Evolutionary conservation across 2,888 invertebrate genomes (phyloP), one percentile per base, ranked within the genome.

Genomic region (Athalia circularis): DNA sequence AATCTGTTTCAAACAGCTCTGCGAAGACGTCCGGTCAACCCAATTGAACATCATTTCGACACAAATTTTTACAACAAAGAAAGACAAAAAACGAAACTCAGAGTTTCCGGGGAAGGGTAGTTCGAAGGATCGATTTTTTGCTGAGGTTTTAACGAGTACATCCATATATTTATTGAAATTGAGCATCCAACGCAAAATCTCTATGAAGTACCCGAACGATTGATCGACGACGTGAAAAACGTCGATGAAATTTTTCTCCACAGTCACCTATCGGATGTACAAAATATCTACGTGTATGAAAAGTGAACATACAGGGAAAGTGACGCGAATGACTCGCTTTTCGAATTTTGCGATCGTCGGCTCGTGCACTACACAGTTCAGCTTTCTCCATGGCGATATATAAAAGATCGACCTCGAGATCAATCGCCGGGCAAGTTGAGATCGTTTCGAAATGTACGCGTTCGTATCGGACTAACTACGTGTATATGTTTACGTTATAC

Each of bases 351-450:
- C 61, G 61, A 64, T 8, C 45, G 5, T 3, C 5, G 13, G 47
- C 6, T 48, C 13, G 15, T 29, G 29, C 29, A 29, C 29, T 29
- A 29, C 29, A 29, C 29, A 29, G 29, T 2, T 1, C 29, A 29
- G 29, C 65, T 65, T 65, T 65, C 48, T 13, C 50, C 64, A 11
- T 29, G 3, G 48, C n/a, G 5, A 54, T 11, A 54, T 11, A 54
- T 67, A 29, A n/a, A 64, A 47, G 9, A n/a, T 67, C 9, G 8
- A 67, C 67, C 67, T 67, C 48, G 67, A 9, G 48, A 67, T 9
- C 15, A n/a, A 65, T 50, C 13, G 15, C n/a, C 50, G 67, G 47
- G 47, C 65, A n/a, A n/a, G 67, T 67, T 67, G 13, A 67, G 29
- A 29, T 67, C 48, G 67, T 67, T 8, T 15, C 67, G 67, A 67